These are phyloP conservation scores for Cantharis nigra DNA, from an alignment of 2,888 invertebrate genomes.

Conservation along the genomic window DNA sequence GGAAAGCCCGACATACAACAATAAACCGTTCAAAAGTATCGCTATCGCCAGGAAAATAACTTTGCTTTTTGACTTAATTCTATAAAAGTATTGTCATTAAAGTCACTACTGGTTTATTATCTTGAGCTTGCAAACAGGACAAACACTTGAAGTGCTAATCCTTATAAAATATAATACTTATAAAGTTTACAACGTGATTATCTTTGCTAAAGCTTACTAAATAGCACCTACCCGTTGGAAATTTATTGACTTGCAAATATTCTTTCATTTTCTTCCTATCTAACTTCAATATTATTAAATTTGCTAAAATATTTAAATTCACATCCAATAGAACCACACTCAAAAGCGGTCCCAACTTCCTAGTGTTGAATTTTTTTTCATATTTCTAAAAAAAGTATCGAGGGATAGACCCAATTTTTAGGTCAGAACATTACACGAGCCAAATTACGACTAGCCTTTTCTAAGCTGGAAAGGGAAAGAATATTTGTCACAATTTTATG, in stretches of 20 bases:
- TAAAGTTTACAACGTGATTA: conserved; percentile 47
- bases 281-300: background rate
- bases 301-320: background rate
- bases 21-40: conserved; percentile 10
- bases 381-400: background rate
- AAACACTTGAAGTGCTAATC: conserved; percentile 23
- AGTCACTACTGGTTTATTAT: conserved; percentile 24
- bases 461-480: conserved; percentile 8
- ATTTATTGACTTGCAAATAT: conserved; percentile 10
- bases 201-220: conserved; percentile 49
- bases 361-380: background rate
- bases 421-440: background rate
- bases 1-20: conserved; percentile 25
- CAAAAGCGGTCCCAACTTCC: background rate
- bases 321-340: background rate
- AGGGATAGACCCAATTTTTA: background rate
- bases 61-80: conserved; percentile 26
- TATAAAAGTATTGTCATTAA: conserved; percentile 30
- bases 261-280: conserved; percentile 9
- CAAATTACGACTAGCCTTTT: background rate
- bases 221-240: conserved; percentile 41
- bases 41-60: conserved; percentile 26
- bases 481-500: conserved; percentile 17
- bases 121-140: conserved; percentile 27
- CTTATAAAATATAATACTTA: conserved; percentile 13